Evolutionary conservation across 2,113 vertebrate genomes (phyloP), one percentile per base, ranked within the genome.

Genomic region (Archocentrus centrarchus): DNA sequence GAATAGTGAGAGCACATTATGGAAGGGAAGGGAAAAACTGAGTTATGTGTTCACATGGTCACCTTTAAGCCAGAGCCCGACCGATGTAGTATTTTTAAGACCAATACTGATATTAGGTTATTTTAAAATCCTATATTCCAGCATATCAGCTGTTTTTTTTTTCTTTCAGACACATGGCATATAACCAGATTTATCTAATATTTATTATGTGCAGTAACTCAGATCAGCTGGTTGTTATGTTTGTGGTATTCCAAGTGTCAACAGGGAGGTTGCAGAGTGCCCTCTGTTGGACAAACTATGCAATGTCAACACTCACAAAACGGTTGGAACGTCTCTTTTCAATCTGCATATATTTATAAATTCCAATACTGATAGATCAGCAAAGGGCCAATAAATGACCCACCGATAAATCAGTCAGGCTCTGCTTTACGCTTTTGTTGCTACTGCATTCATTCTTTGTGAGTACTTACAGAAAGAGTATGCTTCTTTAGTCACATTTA

Each of bases 401-500:
- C n/a, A 24, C 41, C 11, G 15, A 66, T 44, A 44, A 66, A 44
- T 10, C 41, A n/a, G n/a, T 24, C 7, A 66, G 63, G 64, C 22
- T 47, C 0, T 68, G 47, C 0, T 68, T 68, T 47, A 47, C 11
- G 14, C 6, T 27, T 30, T 18, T 68, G 22, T 27, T 5, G 0
- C 44, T 68, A 2, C 0, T 24, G 63, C 39, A 3, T 44, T 66
- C 13, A 47, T 68, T 47, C 22, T 47, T 41, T 27, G 22, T 68
- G 64, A 27, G 15, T 20, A 50, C 64, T 70, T 70, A 50, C 17
- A 70, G 3, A 70, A 70, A 30, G 44, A 53, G 30, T 30, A 50
- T 30, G 18, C 44, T 27, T 11, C 9, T 70, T 50, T 70, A 30
- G 64, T 70, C 47, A 55, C 90, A 50, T 95, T 94, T 94, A 95